phyloP scores from a whole-genome alignment of 1,140 invertebrate genomes.

The Druon quercuslanigerum region DNA sequence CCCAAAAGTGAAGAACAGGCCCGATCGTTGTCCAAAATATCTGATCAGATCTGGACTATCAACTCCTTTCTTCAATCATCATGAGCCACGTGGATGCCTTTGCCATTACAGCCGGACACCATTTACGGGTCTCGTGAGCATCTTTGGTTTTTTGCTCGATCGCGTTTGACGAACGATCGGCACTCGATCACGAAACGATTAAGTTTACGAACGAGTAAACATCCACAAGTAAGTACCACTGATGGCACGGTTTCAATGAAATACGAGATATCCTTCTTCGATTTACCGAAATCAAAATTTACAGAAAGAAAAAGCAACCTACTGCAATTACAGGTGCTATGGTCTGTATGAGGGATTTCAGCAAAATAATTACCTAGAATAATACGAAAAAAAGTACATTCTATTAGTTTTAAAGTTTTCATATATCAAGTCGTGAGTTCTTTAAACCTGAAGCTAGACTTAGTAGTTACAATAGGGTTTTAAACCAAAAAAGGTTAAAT shows the following conservation, averaged over 20 bases:
- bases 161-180: constrained; percentile 59
- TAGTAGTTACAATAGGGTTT: too few relatives aligned
- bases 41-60: constrained; percentile 58
- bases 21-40: constrained; percentile 55
- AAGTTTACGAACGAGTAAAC: constrained; percentile 56
- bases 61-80: constrained; percentile 53
- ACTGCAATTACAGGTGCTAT: background rate
- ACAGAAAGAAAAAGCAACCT: background rate
- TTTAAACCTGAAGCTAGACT: too few relatives aligned
- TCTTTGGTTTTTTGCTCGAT: constrained; percentile 57
- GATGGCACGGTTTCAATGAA: constrained; percentile 7
- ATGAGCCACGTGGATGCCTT: constrained; percentile 50
- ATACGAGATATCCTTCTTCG: background rate
- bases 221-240: background rate
- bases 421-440: too few relatives aligned
- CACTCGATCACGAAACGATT: constrained; percentile 60
- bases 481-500: too few relatives aligned
- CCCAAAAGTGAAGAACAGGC: constrained; percentile 54
- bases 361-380: too few relatives aligned
- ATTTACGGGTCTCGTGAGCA: constrained; percentile 56
- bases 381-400: too few relatives aligned
- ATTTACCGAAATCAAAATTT: constrained; percentile 27
- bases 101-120: constrained; percentile 55
- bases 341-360: too few relatives aligned
- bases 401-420: too few relatives aligned